Evolutionary conservation across 2,113 vertebrate species (phyloP).

Genomic region (Eonycteris spelaea): DNA sequence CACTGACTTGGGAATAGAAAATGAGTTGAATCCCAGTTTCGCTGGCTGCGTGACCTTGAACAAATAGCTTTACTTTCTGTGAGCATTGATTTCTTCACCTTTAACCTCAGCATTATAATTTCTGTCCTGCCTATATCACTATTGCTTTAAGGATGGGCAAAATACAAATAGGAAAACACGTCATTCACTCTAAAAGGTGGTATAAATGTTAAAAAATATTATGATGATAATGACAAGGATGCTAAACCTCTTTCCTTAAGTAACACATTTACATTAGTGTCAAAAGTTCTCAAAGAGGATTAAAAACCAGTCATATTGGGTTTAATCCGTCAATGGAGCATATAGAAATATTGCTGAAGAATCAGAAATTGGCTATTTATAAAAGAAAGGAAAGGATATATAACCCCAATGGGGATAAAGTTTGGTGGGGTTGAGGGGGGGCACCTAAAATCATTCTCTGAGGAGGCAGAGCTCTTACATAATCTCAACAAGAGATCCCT

Average conservation of each 20-base stretch:
- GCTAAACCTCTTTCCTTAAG: slow-evolving; percentile 14
- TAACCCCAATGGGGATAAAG: neutral
- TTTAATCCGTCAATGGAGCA: neutral
- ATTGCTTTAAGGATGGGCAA: neutral
- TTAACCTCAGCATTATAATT: neutral
- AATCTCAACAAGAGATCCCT: neutral
- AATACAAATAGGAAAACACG: neutral
- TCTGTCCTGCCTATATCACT: neutral
- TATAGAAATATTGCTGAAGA: neutral
- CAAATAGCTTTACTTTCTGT: neutral
- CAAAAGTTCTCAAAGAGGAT: neutral
- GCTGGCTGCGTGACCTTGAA: neutral
- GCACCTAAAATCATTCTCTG: neutral
- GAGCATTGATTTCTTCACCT: neutral
- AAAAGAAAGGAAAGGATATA: neutral
- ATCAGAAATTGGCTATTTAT: neutral
- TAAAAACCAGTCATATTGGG: neutral
- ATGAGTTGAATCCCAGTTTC: neutral
- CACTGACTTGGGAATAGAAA: neutral
- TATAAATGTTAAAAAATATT: neutral
- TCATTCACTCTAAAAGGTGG: neutral
- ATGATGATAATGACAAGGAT: neutral
- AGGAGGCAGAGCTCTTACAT: neutral
- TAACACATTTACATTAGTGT: neutral
- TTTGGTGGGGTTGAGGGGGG: too few relatives aligned